Evolutionary conservation across 2,888 invertebrate genomes (phyloP), one percentile per base, ranked within the genome.

Genomic region (Gymnocheta viridis): DNA sequence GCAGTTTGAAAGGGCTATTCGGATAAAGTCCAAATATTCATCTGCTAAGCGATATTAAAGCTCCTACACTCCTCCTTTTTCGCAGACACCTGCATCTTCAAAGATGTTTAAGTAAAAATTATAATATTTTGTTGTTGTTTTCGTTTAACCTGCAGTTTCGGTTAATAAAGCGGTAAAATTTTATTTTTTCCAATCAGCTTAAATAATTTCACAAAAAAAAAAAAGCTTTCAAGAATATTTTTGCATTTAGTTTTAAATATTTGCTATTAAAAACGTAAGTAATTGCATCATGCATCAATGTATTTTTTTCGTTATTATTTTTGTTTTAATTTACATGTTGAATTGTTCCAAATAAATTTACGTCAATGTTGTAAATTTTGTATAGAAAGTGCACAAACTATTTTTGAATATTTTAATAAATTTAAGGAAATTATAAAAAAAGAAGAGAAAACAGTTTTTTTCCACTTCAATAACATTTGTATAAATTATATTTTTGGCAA

Each of bases 311-410:
- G 27, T 24, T 32, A n/a, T 58, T 10, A 14, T 41, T 19, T 2
- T 24, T 24, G n/a, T 41, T 64, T 41, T 74, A 29, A 74, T 74
- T 64, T 54, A 35, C 47, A 27, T 64, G 27, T 47, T 62, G 0
- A 41, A 29, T 74, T 74, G 3, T 41, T 54, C 35, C 17, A 66
- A 76, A 66, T 47, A 66, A 44, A 56, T 76, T 76, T 76, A 19
- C 66, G 56, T 76, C 47, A 76, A 58, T 66, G n/a, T 24, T n/a
- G 9, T 0, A 35, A 24, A 32, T 24, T 58, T 35, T 67, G 9
- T 4, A 14, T 4, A n/a, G 4, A 17, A 74, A 54, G 14, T 14
- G 14, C 9, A 14, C 7, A 24, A 62, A 49, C 12, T 41, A 22
- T 10, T 51, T 51, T 51, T 19, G 14, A 51, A 73, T 51, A 35